Percentiles rank a stretch among this genome's conserved stretches.
phyloP scores from a whole-genome alignment of 2,888 invertebrate species.

The Polydrusus pterygomalis region DNA sequence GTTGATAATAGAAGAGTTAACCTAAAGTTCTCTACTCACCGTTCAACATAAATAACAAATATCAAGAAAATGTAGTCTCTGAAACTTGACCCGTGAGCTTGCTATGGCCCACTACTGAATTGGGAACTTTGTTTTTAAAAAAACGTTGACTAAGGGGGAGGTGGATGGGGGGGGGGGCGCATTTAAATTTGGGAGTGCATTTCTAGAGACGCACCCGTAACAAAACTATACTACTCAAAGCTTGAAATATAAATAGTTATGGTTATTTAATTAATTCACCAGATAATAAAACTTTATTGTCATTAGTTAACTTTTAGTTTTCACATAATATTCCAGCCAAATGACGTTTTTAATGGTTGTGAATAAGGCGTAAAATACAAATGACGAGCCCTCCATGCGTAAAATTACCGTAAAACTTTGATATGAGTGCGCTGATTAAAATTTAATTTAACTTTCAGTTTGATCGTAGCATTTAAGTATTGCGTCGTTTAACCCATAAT shows the following conservation, averaged over 20 bases:
- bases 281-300: neutral
- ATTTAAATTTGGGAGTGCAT: no score
- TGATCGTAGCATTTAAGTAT: conserved; percentile 9
- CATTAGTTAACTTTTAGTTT: conserved; percentile 3
- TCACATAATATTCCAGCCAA: conserved; percentile 8
- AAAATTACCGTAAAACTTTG: conserved; percentile 12
- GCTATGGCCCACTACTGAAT: no score
- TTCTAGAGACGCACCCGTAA: neutral
- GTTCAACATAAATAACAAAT: no score
- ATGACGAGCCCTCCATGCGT: neutral
- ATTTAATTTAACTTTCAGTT: conserved; percentile 11
- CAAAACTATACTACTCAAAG: no score
- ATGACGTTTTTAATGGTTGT: conserved; percentile 11
- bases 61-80: no score
- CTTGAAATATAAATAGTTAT: neutral
- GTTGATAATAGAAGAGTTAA: no score
- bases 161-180: no score
- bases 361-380: conserved; percentile 12
- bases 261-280: conserved; percentile 1
- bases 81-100: no score
- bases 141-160: no score
- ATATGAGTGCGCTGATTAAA: conserved; percentile 10
- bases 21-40: no score
- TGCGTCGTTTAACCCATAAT: no score
- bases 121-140: no score